These are phyloP conservation scores for Polymixis lichenea DNA, from an alignment of 2,888 invertebrate species.

Conservation along the genomic window DNA sequence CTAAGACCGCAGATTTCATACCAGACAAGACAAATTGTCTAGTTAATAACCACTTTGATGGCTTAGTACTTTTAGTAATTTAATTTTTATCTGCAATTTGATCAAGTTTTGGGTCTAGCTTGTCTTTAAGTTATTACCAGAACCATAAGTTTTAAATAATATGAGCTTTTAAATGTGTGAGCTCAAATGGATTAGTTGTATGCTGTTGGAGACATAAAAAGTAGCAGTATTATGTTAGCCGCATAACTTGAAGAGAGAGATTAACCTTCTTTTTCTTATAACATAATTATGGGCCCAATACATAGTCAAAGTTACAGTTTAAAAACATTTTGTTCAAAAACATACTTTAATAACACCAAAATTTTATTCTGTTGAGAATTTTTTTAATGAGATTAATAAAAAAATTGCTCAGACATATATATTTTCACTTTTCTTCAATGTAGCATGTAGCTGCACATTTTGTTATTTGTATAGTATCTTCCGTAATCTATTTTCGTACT, in stretches of 20 bases:
- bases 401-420: not conserved
- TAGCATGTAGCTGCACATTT: slow-evolving; percentile 6
- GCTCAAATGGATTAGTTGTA: too few relatives aligned
- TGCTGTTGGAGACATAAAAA: not conserved
- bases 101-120: not conserved
- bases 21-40: too few relatives aligned
- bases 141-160: not conserved
- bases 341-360: too few relatives aligned
- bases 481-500: slow-evolving; percentile 57
- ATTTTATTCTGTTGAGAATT: too few relatives aligned
- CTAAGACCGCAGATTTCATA: not conserved
- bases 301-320: not conserved
- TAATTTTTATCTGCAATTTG: not conserved
- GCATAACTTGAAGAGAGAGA: not conserved
- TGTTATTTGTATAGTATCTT: not conserved
- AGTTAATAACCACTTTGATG: too few relatives aligned
- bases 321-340: not conserved
- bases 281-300: not conserved
- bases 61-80: not conserved
- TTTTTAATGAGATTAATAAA: too few relatives aligned
- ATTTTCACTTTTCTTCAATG: not conserved
- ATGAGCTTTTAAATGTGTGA: not conserved
- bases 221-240: not conserved
- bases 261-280: not conserved
- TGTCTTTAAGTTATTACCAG: not conserved